Evolutionary conservation across 1,140 invertebrate species (phyloP).

Genomic region (Drosophila burlai): DNA sequence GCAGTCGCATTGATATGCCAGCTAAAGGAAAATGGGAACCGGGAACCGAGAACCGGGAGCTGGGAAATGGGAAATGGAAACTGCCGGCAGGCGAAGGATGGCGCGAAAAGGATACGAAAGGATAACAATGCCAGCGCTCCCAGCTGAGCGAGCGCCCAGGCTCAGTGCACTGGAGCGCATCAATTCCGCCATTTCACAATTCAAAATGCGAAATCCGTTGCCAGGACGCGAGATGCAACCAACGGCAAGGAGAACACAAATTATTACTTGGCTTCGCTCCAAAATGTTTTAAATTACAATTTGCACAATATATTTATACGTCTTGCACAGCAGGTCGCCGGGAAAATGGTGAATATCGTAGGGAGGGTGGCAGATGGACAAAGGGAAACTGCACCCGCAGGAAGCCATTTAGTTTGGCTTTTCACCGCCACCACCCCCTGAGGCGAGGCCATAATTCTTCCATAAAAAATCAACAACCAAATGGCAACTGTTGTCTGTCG

Average conservation of each 20-base stretch:
- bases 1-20: conserved; percentile 60
- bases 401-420: conserved; percentile 66
- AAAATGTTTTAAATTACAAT: conserved; percentile 83
- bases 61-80: conserved; percentile 9
- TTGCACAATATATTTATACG: conserved; percentile 61
- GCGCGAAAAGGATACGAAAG: conserved; percentile 48
- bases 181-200: conserved; percentile 70
- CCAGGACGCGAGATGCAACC: conserved; percentile 58
- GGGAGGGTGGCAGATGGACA: neutral
- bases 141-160: conserved; percentile 27
- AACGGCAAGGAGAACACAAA: conserved; percentile 58
- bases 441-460: conserved; percentile 46
- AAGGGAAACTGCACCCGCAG: conserved; percentile 47
- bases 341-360: neutral
- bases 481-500: conserved; percentile 56
- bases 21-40: conserved; percentile 5
- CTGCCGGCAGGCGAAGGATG: conserved; percentile 5
- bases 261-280: conserved; percentile 77
- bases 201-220: conserved; percentile 67
- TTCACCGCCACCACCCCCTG: conserved; percentile 2
- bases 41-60: neutral
- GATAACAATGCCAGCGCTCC: conserved; percentile 59
- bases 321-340: conserved; percentile 34
- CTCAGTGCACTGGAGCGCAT: conserved; percentile 71
- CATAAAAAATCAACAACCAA: conserved; percentile 60